phyloP scores from a whole-genome alignment of 2,113 vertebrate genomes.

The Vicugna pacos region DNA sequence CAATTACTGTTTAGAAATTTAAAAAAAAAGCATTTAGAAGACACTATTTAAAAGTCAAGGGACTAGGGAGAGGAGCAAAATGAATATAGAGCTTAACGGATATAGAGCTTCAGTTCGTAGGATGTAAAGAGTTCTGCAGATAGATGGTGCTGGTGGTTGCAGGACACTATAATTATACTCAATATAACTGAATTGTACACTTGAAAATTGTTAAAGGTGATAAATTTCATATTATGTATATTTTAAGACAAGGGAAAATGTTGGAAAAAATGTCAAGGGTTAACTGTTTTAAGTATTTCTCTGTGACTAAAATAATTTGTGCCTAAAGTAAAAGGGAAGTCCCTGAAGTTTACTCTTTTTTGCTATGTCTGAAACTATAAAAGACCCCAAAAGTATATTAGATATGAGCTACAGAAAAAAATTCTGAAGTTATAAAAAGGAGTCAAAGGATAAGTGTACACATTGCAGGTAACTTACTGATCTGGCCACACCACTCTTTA shows the following conservation, averaged over 20 bases:
- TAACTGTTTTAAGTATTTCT: not conserved
- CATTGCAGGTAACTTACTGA: not conserved
- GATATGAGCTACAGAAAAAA: not conserved
- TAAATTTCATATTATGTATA: not conserved
- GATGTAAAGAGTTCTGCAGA: not conserved
- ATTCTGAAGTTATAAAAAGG: not conserved
- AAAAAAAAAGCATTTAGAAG: not conserved
- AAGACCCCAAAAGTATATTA: not conserved
- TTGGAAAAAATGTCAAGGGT: not conserved
- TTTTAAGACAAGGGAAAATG: not conserved
- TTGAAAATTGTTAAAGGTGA: not conserved
- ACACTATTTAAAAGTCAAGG: slow-evolving; percentile 11
- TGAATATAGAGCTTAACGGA: not conserved
- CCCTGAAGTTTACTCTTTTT: not conserved
- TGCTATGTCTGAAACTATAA: slow-evolving; percentile 23
- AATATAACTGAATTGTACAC: not conserved
- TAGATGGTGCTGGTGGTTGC: not conserved
- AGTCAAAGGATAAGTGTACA: not conserved
- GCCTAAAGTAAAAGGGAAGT: not conserved
- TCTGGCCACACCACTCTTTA: not conserved
- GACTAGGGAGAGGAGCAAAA: not conserved
- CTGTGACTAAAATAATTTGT: not conserved
- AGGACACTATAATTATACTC: not conserved
- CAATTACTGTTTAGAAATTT: not conserved
- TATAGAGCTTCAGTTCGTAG: not conserved